Percentiles rank a stretch among this genome's conserved stretches.
Evolutionary conservation across 1,140 invertebrate genomes (phyloP).

Genomic region (Drosophila triauraria): DNA sequence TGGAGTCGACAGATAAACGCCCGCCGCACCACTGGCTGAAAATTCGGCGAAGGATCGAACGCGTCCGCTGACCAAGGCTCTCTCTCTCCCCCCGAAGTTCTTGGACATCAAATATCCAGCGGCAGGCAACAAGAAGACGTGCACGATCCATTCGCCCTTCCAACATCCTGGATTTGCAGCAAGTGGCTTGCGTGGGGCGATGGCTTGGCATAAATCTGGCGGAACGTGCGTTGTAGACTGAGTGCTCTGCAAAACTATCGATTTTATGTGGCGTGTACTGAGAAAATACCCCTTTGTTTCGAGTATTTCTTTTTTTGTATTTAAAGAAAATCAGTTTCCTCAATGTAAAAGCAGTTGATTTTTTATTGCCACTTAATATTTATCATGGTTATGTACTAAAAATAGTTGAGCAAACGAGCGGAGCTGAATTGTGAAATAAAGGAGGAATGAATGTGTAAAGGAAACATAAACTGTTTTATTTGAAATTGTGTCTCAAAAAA

Average conservation of each 20-base stretch:
- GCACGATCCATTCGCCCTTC: not conserved
- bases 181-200: slow-evolving; percentile 2
- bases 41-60: slow-evolving; percentile 1
- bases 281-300: slow-evolving; percentile 47
- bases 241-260: slow-evolving; percentile 35
- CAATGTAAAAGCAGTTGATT: slow-evolving; percentile 48
- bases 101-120: slow-evolving; percentile 41
- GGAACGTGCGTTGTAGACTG: slow-evolving; percentile 1
- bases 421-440: slow-evolving; percentile 67
- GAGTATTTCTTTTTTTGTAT: slow-evolving; percentile 46
- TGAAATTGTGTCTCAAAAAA: not conserved
- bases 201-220: slow-evolving; percentile 8
- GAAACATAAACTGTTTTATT: slow-evolving; percentile 8
- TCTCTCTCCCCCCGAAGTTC: slow-evolving; percentile 64
- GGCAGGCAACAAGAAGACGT: slow-evolving; percentile 40
- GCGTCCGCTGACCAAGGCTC: slow-evolving; percentile 44
- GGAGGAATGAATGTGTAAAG: slow-evolving; percentile 65
- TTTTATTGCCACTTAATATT: slow-evolving; percentile 70
- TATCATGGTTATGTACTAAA: slow-evolving; percentile 46
- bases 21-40: not conserved
- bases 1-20: not conserved
- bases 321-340: slow-evolving; percentile 41
- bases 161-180: slow-evolving; percentile 12
- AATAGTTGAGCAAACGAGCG: slow-evolving; percentile 31
- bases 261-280: slow-evolving; percentile 74